phyloP scores from a whole-genome alignment of 1,140 invertebrate genomes.

The Drosophila prosaltans region DNA sequence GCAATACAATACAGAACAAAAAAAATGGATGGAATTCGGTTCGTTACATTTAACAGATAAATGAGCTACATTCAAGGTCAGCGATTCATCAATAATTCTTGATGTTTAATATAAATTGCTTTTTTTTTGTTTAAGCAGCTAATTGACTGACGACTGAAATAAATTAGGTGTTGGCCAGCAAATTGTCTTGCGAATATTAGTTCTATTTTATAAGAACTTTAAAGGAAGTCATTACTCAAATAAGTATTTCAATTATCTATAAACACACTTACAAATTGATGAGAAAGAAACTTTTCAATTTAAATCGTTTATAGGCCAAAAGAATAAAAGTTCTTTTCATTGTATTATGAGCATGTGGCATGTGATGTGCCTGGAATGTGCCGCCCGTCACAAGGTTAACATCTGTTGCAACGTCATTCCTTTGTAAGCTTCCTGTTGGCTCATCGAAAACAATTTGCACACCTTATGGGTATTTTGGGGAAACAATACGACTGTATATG shows the following conservation, averaged over 20 bases:
- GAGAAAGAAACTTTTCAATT: no score
- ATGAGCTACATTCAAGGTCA: neutral
- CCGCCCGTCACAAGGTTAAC: constrained; percentile 20
- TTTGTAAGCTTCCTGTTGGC: constrained; percentile 18
- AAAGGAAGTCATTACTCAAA: no score
- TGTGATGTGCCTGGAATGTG: constrained; percentile 25
- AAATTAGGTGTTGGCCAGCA: neutral
- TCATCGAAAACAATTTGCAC: constrained; percentile 50
- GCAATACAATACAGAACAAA: neutral
- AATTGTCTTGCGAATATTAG: no score
- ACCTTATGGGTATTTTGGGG: constrained; percentile 49
- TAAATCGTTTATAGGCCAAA: neutral
- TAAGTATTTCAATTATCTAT: no score
- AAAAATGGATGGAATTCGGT: constrained; percentile 1
- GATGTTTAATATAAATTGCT: constrained; percentile 45
- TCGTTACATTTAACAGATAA: constrained; percentile 3
- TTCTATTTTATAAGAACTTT: no score
- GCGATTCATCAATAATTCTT: constrained; percentile 27
- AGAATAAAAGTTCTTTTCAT: neutral
- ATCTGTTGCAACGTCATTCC: constrained; percentile 30
- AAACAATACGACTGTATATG: constrained; percentile 41
- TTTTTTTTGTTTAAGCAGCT: constrained; percentile 31
- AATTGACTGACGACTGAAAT: neutral
- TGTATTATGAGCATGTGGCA: neutral
- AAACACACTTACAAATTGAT: no score